Evolutionary conservation across 1,140 invertebrate species (phyloP).

Genomic region (Teleogryllus occipitalis): DNA sequence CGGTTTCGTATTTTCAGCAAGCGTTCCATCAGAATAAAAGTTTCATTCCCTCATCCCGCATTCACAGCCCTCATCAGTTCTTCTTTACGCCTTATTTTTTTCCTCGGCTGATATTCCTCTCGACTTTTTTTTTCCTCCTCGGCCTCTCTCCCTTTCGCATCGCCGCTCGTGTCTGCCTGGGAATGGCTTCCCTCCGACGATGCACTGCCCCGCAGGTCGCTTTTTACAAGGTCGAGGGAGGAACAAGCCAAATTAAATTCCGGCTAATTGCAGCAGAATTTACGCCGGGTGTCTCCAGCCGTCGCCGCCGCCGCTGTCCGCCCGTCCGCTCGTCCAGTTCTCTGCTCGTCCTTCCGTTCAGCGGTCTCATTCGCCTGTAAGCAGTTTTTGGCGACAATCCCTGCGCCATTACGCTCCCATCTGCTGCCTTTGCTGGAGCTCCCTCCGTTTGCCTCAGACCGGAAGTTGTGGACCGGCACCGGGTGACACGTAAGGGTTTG

Average conservation of each 20-base stretch:
- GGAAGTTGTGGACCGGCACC: too few species aligned
- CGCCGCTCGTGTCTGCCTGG: not conserved
- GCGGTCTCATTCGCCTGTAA: too few species aligned
- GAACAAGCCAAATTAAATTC: constrained; percentile 5
- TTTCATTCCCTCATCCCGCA: not conserved
- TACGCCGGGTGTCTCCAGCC: not conserved
- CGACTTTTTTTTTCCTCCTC: not conserved
- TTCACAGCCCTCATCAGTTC: not conserved
- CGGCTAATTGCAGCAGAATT: not conserved
- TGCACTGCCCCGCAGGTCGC: not conserved
- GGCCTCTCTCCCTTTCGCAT: not conserved
- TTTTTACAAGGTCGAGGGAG: not conserved
- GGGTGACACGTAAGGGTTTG: too few species aligned
- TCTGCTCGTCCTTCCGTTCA: too few species aligned
- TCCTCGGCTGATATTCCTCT: not conserved
- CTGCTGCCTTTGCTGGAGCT: too few species aligned
- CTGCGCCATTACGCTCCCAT: too few species aligned
- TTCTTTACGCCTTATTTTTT: not conserved
- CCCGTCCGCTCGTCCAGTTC: too few species aligned
- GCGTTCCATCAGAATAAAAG: not conserved
- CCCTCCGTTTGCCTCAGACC: too few species aligned
- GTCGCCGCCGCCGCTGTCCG: too few species aligned
- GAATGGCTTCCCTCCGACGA: not conserved
- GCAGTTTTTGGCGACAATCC: too few species aligned
- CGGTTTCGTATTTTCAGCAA: not conserved